Conservation (phyloP, 2,888 invertebrate genomes). For the Tinea semifulvella region DNA sequence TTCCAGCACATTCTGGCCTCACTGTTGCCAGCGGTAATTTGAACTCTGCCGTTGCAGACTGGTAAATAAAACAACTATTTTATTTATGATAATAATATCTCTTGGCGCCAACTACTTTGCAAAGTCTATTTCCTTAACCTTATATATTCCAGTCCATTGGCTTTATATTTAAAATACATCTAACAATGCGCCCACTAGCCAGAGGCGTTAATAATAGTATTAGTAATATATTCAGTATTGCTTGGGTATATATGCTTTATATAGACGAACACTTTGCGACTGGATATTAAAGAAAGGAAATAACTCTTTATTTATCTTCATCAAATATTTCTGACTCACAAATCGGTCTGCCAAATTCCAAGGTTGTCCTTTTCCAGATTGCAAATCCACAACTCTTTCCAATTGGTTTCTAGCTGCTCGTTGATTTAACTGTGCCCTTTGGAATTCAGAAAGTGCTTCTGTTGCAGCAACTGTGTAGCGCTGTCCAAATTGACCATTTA, state of each 20-base stretch:
- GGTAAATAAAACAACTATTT: slow-evolving; percentile 18
- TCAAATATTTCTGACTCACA: slow-evolving; percentile 41
- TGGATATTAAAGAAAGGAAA: too few relatives aligned
- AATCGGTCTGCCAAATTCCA: slow-evolving; percentile 69
- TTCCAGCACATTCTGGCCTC: slow-evolving; percentile 73
- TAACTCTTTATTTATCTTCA: too few relatives aligned
- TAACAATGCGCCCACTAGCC: too few relatives aligned
- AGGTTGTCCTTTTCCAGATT: slow-evolving; percentile 71
- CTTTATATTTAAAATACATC: too few relatives aligned
- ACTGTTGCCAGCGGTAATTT: slow-evolving; percentile 74
- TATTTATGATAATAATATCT: too few relatives aligned
- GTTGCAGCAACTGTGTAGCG: slow-evolving; percentile 76
- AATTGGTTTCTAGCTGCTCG: slow-evolving; percentile 68
- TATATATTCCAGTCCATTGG: too few relatives aligned
- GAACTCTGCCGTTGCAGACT: slow-evolving; percentile 75
- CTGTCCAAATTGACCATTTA: slow-evolving; percentile 74
- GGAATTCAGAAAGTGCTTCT: slow-evolving; percentile 77
- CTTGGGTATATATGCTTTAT: too few relatives aligned
- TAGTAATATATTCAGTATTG: too few relatives aligned
- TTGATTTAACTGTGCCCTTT: slow-evolving; percentile 67
- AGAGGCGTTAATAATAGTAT: too few relatives aligned
- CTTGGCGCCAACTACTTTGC: too few relatives aligned
- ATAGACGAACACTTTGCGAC: too few relatives aligned
- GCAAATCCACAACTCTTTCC: slow-evolving; percentile 65
- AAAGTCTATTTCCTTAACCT: too few relatives aligned